These are phyloP conservation scores for Oplegnathus fasciatus DNA, from an alignment of 2,113 vertebrate genomes.

Conservation along the genomic window DNA sequence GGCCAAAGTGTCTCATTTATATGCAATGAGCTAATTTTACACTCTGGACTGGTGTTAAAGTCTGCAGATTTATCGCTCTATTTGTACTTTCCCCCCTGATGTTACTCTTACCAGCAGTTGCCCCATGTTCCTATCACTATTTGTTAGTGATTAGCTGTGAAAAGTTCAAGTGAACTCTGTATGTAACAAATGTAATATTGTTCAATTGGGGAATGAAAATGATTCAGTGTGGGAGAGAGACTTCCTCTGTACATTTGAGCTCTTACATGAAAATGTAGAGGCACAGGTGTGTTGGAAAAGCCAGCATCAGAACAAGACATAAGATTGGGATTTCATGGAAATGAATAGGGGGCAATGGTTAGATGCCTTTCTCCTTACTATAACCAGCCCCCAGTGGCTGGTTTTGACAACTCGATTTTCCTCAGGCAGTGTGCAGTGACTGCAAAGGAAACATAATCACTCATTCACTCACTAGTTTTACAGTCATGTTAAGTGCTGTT, in stretches of 20 bases:
- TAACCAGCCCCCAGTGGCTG: conserved; percentile 9
- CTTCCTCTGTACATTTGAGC: background rate
- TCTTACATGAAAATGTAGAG: background rate
- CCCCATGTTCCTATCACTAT: background rate
- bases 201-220: background rate
- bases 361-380: background rate
- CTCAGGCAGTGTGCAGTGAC: conserved; percentile 11
- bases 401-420: conserved; percentile 39
- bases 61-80: conserved; percentile 20
- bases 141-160: background rate
- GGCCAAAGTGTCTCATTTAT: conserved; percentile 25
- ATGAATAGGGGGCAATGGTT: background rate
- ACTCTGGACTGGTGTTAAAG: conserved; percentile 36
- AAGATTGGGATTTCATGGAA: conserved; percentile 15
- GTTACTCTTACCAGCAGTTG: background rate
- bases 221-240: background rate
- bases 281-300: background rate
- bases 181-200: background rate
- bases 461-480: conserved; percentile 37
- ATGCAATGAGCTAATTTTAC: conserved; percentile 1
- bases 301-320: conserved; percentile 11
- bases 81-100: conserved; percentile 57
- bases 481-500: background rate
- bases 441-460: conserved; percentile 45
- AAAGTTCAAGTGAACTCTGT: background rate